Conservation (phyloP, 2,797 vertebrate genomes). For the Mastacembelus armatus region DNA sequence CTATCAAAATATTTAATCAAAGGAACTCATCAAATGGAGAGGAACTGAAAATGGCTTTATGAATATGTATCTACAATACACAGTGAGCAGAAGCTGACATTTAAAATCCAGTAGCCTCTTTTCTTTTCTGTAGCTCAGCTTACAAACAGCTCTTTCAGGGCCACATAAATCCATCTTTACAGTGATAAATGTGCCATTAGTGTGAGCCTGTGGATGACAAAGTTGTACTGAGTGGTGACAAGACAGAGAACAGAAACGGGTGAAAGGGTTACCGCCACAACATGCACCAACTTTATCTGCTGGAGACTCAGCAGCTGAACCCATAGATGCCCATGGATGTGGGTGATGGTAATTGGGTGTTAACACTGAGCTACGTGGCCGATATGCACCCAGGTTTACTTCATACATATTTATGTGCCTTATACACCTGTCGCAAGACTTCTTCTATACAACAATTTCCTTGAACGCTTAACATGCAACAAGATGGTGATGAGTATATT, state of each 20-base stretch:
- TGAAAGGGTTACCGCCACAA: slow-evolving; percentile 24
- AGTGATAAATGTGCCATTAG: slow-evolving; percentile 48
- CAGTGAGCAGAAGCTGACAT: slow-evolving; percentile 10
- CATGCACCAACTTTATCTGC: slow-evolving; percentile 36
- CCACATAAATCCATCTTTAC: slow-evolving; percentile 40
- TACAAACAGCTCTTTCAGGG: slow-evolving; percentile 45
- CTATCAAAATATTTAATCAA: slow-evolving; percentile 56
- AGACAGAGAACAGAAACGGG: slow-evolving; percentile 31
- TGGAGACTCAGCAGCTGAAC: slow-evolving; percentile 33
- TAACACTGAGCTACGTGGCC: slow-evolving; percentile 17
- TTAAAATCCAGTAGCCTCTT: slow-evolving; percentile 41
- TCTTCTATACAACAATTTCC: neutral
- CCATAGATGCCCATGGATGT: slow-evolving; percentile 32
- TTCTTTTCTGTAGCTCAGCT: slow-evolving; percentile 28
- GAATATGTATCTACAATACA: slow-evolving; percentile 26
- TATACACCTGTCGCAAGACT: slow-evolving; percentile 14
- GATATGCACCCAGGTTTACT: slow-evolving; percentile 4
- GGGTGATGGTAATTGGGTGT: slow-evolving; percentile 29
- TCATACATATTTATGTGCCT: slow-evolving; percentile 1
- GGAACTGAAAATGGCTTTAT: slow-evolving; percentile 36
- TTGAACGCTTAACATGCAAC: slow-evolving; percentile 16
- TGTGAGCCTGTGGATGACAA: slow-evolving; percentile 31
- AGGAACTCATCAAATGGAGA: slow-evolving; percentile 32
- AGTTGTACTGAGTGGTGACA: slow-evolving; percentile 45
- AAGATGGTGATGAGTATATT: slow-evolving; percentile 40